phyloP scores from a whole-genome alignment of 2,113 vertebrate species.

The Megaceryle torquata region DNA sequence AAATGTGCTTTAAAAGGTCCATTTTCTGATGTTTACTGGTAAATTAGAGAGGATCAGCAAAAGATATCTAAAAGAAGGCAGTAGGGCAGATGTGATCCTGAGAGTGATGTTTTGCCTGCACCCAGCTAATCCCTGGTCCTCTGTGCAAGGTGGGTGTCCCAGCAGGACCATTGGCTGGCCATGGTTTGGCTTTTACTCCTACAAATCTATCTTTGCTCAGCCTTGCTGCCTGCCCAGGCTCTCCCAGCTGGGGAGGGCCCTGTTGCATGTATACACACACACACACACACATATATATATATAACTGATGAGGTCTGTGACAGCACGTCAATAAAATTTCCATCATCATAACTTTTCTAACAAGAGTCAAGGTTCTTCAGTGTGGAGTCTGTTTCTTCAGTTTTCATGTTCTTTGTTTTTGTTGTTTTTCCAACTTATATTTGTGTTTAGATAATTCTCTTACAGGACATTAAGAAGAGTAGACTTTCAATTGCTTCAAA shows the following conservation, averaged over 20 bases:
- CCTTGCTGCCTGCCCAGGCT: background rate
- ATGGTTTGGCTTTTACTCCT: background rate
- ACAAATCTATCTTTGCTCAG: accelerated
- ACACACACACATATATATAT: too few species aligned
- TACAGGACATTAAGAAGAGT: background rate
- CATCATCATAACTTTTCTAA: background rate
- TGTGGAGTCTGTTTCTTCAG: background rate
- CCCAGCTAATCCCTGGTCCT: too few species aligned
- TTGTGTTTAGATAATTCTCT: background rate
- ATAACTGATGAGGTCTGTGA: background rate
- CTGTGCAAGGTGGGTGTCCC: accelerated
- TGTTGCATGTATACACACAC: background rate
- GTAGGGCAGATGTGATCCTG: background rate
- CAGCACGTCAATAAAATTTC: background rate
- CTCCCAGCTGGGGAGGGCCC: background rate
- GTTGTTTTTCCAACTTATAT: background rate
- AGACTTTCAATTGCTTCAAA: background rate
- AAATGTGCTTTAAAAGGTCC: background rate
- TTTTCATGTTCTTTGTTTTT: background rate
- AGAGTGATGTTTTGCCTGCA: accelerated
- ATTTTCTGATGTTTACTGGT: background rate
- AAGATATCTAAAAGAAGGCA: background rate
- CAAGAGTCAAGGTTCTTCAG: background rate
- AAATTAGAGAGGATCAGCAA: background rate
- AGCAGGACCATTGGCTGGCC: background rate